Conservation (phyloP, 1,140 invertebrate genomes). For the Aphidius ervi region DNA sequence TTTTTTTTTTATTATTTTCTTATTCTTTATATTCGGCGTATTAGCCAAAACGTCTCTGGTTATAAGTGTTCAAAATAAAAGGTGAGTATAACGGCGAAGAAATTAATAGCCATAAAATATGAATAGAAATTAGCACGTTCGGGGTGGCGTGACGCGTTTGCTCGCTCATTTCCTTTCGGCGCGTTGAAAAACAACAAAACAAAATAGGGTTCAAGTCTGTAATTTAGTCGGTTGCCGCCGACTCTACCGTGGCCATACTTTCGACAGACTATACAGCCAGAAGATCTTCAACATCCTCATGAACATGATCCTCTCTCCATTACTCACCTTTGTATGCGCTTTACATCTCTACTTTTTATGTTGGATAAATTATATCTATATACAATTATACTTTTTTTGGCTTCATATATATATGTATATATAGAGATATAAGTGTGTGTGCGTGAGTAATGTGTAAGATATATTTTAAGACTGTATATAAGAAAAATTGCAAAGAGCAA, state of each 20-base stretch:
- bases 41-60: too few species aligned
- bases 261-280: background rate
- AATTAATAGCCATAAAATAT: conserved; percentile 58
- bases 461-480: too few species aligned
- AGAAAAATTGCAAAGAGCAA: too few species aligned
- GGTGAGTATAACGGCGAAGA: conserved; percentile 49
- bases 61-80: background rate
- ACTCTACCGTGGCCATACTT: conserved; percentile 33
- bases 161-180: conserved; percentile 56
- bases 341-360: conserved; percentile 2
- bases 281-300: background rate
- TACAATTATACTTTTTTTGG: background rate
- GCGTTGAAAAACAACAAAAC: conserved; percentile 57
- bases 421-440: conserved; percentile 16
- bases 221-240: conserved; percentile 52
- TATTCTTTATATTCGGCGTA: too few species aligned
- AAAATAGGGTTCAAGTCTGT: conserved; percentile 51
- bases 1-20: too few species aligned
- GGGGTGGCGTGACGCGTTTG: conserved; percentile 55
- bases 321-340: background rate
- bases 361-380: background rate
- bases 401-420: conserved; percentile 7
- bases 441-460: conserved; percentile 9
- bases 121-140: conserved; percentile 57
- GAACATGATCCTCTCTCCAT: conserved; percentile 10